phyloP scores from a whole-genome alignment of 2,113 vertebrate genomes.

The Leptodactylus fuscus region DNA sequence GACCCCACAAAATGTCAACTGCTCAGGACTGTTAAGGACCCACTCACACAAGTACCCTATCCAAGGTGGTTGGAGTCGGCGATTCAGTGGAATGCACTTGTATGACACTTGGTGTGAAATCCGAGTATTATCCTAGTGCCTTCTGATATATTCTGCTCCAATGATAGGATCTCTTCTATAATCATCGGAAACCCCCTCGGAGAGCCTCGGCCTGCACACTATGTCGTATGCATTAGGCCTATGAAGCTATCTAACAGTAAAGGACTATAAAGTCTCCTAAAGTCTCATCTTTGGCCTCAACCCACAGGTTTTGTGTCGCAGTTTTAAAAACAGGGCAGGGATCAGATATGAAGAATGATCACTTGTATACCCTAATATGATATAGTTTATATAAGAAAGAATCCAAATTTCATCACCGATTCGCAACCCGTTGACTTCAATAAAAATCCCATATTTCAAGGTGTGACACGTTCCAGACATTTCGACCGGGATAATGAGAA shows the following conservation, averaged over 20 bases:
- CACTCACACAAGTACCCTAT: too few species aligned
- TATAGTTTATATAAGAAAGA: background rate
- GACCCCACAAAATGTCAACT: too few species aligned
- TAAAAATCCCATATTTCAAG: slow-evolving; percentile 6
- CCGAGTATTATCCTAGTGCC: too few species aligned
- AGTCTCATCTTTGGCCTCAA: background rate
- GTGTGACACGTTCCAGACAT: background rate
- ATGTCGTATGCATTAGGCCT: too few species aligned
- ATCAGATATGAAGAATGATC: background rate
- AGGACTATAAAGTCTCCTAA: background rate
- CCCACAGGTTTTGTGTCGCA: background rate
- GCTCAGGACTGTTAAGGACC: too few species aligned
- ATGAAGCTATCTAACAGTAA: background rate
- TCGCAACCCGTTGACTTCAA: background rate
- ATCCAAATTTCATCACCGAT: background rate
- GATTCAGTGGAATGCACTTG: too few species aligned
- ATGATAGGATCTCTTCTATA: too few species aligned
- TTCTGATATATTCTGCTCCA: too few species aligned
- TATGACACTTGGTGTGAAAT: too few species aligned
- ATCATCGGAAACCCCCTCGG: too few species aligned
- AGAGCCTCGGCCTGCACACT: too few species aligned
- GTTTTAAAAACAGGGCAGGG: background rate
- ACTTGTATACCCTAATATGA: background rate
- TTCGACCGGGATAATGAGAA: slow-evolving; percentile 22
- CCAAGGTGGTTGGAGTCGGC: too few species aligned